phyloP scores from a whole-genome alignment of 2,113 vertebrate genomes.

The Perca schrenkii region DNA sequence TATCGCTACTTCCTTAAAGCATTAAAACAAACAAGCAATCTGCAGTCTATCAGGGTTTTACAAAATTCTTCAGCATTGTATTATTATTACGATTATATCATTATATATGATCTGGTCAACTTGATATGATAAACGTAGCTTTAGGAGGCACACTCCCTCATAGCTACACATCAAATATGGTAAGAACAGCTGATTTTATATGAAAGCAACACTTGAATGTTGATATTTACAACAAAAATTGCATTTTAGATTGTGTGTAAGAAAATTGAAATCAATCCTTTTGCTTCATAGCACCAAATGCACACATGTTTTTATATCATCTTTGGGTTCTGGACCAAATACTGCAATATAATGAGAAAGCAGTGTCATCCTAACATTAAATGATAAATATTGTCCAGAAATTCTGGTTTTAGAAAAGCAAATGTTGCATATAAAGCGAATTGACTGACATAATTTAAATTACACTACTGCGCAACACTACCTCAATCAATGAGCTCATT shows the following conservation, averaged over 20 bases:
- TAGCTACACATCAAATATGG: too few species aligned
- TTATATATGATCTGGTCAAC: too few species aligned
- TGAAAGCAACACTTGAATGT: not conserved
- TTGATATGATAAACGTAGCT: too few species aligned
- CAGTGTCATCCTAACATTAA: not conserved
- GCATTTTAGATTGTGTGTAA: not conserved
- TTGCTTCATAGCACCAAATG: not conserved
- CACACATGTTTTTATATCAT: too few species aligned
- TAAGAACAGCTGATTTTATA: not conserved
- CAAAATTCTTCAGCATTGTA: too few species aligned
- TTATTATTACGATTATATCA: too few species aligned
- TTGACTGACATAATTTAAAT: slow-evolving; percentile 13
- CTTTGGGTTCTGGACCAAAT: not conserved
- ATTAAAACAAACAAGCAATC: too few species aligned
- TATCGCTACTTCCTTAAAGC: too few species aligned
- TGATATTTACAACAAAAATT: not conserved
- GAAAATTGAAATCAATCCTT: not conserved
- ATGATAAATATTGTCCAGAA: not conserved
- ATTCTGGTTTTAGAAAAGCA: not conserved
- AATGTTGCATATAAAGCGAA: not conserved
- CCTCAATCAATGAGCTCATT: slow-evolving; percentile 54
- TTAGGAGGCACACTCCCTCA: too few species aligned
- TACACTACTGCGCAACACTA: not conserved
- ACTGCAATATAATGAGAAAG: not conserved
- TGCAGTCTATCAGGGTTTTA: too few species aligned